Percentiles rank a stretch among this genome's conserved stretches.
Conservation (phyloP, 35 echinoderm and acorn worm genomes). For the Ptychodera flava region DNA sequence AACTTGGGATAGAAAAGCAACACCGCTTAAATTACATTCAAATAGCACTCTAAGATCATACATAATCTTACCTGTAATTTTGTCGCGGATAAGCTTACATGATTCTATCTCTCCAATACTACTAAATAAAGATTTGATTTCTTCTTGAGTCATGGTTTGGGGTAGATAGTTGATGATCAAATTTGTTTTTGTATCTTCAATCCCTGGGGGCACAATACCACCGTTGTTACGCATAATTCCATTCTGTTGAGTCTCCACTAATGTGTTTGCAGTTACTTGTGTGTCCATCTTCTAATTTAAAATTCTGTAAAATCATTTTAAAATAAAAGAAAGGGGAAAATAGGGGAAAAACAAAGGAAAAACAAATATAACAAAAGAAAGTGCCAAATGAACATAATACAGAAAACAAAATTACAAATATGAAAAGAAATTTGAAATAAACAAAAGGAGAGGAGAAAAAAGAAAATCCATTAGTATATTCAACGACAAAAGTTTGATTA, state of each 20-base stretch:
- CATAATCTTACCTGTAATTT: constrained; percentile 90
- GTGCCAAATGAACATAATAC: not conserved
- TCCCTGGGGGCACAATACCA: not conserved
- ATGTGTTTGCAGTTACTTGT: not conserved
- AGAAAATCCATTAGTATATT: constrained; percentile 2
- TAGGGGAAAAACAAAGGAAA: not conserved
- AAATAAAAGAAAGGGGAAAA: not conserved
- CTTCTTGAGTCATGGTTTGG: constrained; percentile 90
- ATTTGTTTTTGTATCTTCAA: constrained; percentile 72
- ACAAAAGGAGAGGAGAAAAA: no score
- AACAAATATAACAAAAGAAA: not conserved
- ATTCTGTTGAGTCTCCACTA: not conserved
- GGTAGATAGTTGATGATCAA: constrained; percentile 96
- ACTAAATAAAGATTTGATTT: constrained; percentile 85
- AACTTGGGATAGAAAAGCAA: no score
- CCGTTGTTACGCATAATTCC: not conserved
- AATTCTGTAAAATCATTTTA: not conserved
- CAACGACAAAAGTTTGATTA: no score
- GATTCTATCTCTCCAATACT: constrained; percentile 95
- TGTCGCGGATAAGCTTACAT: constrained; percentile 91
- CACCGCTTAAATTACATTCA: no score
- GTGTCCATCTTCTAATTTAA: not conserved
- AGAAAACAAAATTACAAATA: not conserved
- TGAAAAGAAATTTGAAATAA: no score
- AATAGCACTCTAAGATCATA: no score